Conservation (phyloP, 2,797 vertebrate species). For the Arnoldichthys spilopterus region DNA sequence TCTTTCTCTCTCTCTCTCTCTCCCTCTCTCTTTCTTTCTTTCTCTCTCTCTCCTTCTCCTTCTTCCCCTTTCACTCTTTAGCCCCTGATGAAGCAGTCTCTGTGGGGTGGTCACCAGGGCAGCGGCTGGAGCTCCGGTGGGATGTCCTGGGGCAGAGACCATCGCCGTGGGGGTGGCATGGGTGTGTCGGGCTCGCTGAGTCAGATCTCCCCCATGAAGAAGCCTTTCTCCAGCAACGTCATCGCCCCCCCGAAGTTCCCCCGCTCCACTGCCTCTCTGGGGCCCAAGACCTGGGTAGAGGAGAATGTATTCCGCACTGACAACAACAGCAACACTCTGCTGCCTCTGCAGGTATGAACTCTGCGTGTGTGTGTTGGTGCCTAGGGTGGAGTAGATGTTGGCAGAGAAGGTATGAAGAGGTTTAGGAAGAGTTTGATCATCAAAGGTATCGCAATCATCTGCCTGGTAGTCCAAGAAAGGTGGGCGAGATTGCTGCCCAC, state of each 20-base stretch:
- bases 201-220: constrained; percentile 95
- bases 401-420: too few species aligned
- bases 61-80: constrained; percentile 61
- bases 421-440: too few species aligned
- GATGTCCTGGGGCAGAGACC: constrained; percentile 95
- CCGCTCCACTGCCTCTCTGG: constrained; percentile 87
- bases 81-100: constrained; percentile 96
- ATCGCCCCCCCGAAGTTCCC: constrained; percentile 97
- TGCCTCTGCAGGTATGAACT: constrained; percentile 90
- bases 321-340: constrained; percentile 95
- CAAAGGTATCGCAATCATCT: too few species aligned
- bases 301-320: constrained; percentile 96
- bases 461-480: too few species aligned
- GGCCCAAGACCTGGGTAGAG: constrained; percentile 95
- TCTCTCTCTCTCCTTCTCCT: neutral
- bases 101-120: constrained; percentile 93
- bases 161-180: constrained; percentile 88
- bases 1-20: neutral
- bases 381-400: too few species aligned
- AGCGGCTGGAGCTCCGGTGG: constrained; percentile 93
- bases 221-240: constrained; percentile 94
- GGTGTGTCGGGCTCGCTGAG: constrained; percentile 89
- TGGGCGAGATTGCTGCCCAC: too few species aligned
- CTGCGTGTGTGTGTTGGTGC: constrained; percentile 8
- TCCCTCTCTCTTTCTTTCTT: neutral